phyloP scores from a whole-genome alignment of 2,797 vertebrate species.

The Staurois parvus region DNA sequence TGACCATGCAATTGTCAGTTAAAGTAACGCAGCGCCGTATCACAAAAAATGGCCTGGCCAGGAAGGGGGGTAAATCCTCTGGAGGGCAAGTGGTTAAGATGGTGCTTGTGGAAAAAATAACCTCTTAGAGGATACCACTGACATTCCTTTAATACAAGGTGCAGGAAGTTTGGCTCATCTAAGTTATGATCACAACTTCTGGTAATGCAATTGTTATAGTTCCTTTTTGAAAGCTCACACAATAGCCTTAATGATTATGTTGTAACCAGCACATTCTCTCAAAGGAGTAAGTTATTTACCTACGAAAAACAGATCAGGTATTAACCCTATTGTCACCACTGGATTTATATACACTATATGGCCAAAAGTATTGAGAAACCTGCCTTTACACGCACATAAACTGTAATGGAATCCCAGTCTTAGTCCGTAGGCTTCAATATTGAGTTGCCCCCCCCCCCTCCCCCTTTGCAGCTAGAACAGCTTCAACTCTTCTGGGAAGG shows the following conservation, averaged over 20 bases:
- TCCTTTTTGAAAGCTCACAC: conserved; percentile 33
- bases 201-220: conserved; percentile 32
- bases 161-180: conserved; percentile 30
- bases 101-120: background rate
- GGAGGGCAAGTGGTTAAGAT: background rate
- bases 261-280: conserved; percentile 20
- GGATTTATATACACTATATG: background rate
- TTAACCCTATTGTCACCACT: conserved; percentile 11
- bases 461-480: no score
- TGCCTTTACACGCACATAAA: no score
- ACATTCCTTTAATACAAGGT: conserved; percentile 3
- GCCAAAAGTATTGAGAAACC: no score
- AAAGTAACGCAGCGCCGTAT: no score
- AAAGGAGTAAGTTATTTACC: conserved; percentile 12
- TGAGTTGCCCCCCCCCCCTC: no score
- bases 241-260: conserved; percentile 23
- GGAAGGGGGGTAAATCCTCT: no score
- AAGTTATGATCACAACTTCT: background rate
- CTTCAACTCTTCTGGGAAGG: no score
- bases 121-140: background rate
- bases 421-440: no score
- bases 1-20: no score
- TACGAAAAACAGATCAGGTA: conserved; percentile 1
- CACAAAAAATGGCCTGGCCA: no score
- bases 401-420: no score